A percentile compares a stretch with the other conserved stretches of the same genome.
Evolutionary conservation across 2,113 vertebrate species (phyloP).

Genomic region (Rhinolophus sinicus): DNA sequence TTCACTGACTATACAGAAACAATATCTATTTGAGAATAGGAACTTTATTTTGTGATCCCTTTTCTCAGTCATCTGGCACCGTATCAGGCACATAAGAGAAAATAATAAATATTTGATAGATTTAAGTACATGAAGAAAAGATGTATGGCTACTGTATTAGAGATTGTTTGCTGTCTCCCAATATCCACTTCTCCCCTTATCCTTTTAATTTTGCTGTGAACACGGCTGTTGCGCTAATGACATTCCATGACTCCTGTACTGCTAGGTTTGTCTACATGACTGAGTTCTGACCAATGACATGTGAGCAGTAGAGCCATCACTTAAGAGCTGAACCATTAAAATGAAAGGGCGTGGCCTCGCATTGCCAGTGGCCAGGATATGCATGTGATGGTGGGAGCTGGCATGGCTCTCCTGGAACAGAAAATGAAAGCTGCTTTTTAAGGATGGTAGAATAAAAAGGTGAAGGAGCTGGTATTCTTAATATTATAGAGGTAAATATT

Average conservation of each 20-base stretch:
- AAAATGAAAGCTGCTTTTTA: neutral
- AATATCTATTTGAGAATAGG: neutral
- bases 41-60: neutral
- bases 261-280: neutral
- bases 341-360: neutral
- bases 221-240: neutral
- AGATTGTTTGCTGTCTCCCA: neutral
- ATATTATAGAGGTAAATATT: neutral
- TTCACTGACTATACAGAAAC: neutral
- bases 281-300: neutral
- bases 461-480: neutral
- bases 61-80: neutral
- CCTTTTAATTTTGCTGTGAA: neutral
- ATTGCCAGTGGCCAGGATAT: neutral
- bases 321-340: neutral
- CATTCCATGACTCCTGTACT: neutral
- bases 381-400: neutral
- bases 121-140: neutral
- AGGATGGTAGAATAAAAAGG: neutral
- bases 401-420: neutral
- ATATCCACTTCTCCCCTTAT: neutral
- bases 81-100: neutral
- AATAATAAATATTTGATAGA: neutral
- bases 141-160: neutral
- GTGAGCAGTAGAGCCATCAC: neutral